Evolutionary conservation across 2,797 vertebrate species (phyloP).

Genomic region (Siniperca obscura): DNA sequence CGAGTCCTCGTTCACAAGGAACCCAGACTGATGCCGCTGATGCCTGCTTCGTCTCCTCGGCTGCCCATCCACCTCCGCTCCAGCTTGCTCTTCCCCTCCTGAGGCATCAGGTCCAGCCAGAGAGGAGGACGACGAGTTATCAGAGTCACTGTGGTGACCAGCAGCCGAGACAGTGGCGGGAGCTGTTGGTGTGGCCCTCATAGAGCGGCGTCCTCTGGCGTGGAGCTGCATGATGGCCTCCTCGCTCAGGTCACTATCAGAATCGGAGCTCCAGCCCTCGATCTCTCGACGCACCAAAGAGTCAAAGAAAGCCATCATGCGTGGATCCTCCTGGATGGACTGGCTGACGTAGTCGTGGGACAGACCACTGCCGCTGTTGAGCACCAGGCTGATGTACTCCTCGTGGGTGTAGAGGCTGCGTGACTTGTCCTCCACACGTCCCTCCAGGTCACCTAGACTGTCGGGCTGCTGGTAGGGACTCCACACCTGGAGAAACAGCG

Average conservation of each 20-base stretch:
- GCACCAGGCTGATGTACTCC: slow-evolving; percentile 97
- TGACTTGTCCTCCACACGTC: slow-evolving; percentile 93
- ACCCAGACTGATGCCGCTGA: slow-evolving; percentile 87
- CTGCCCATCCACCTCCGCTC: slow-evolving; percentile 77
- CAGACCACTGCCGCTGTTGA: slow-evolving; percentile 96
- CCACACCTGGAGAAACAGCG: slow-evolving; percentile 88
- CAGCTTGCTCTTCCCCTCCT: slow-evolving; percentile 59
- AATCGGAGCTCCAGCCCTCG: slow-evolving; percentile 98
- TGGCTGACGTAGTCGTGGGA: slow-evolving; percentile 99
- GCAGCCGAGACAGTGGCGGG: slow-evolving; percentile 5
- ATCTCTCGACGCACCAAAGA: slow-evolving; percentile 97
- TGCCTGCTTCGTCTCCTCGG: slow-evolving; percentile 79
- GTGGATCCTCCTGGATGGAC: slow-evolving; percentile 96
- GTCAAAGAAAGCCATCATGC: slow-evolving; percentile 99
- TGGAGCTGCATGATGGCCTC: slow-evolving; percentile 97
- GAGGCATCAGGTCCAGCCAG: slow-evolving; percentile 83
- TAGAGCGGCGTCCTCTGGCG: slow-evolving; percentile 80
- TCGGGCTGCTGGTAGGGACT: slow-evolving; percentile 97
- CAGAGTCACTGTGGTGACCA: slow-evolving; percentile 88
- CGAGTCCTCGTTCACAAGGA: slow-evolving; percentile 94
- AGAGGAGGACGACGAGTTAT: slow-evolving; percentile 90
- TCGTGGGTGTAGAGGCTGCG: slow-evolving; percentile 98
- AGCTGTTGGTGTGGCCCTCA: slow-evolving; percentile 20
- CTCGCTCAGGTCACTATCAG: slow-evolving; percentile 94
- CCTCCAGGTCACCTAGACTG: slow-evolving; percentile 94